Percentiles rank a stretch among this genome's conserved stretches.
Conservation (phyloP, 2,113 vertebrate genomes). For the Odocoileus virginianus region DNA sequence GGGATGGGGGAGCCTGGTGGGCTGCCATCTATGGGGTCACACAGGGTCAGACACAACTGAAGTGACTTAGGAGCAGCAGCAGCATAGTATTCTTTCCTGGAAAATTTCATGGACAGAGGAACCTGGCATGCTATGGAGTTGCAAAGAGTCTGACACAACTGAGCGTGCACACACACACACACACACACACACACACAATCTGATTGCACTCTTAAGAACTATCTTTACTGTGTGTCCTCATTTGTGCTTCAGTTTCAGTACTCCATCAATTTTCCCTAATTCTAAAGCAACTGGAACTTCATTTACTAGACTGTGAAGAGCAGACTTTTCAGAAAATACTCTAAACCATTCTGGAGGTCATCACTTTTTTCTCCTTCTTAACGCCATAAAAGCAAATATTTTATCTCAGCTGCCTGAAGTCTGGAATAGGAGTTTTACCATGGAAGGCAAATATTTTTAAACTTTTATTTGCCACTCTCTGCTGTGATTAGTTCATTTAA, state of each 20-base stretch:
- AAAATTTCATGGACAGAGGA: background rate
- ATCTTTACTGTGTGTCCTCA: background rate
- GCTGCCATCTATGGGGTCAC: accelerated
- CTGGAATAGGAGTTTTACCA: background rate
- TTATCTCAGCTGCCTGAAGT: background rate
- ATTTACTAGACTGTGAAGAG: background rate
- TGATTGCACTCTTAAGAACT: background rate
- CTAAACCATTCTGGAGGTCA: background rate
- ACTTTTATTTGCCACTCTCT: constrained; percentile 12
- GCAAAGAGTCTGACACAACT: background rate
- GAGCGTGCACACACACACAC: background rate
- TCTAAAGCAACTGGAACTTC: background rate
- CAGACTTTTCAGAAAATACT: background rate
- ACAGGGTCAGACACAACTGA: accelerated
- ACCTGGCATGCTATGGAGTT: background rate
- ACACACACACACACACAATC: background rate
- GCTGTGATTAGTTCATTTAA: constrained; percentile 7
- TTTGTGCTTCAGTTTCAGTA: background rate
- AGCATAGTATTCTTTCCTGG: background rate
- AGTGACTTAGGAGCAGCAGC: background rate
- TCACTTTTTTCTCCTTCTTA: constrained; percentile 27
- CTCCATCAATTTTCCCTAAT: background rate
- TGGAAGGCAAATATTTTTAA: constrained; percentile 12
- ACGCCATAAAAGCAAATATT: background rate
- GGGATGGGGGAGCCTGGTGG: background rate